These are phyloP conservation scores for Octonoba sinensis DNA, from an alignment of 2,888 invertebrate genomes.

Conservation along the genomic window DNA sequence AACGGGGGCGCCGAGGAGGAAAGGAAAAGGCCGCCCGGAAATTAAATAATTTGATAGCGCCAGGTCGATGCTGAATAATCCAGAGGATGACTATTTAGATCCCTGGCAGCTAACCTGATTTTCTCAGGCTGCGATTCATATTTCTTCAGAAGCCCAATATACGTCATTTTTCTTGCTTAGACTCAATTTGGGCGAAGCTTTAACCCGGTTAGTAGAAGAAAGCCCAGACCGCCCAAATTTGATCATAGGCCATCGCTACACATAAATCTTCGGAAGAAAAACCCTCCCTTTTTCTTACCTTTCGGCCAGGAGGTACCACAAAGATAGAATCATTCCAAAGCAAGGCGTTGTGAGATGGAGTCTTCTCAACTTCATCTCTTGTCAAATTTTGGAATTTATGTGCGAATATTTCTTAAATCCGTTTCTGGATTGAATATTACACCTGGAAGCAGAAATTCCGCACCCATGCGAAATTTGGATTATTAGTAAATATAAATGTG, in stretches of 20 bases:
- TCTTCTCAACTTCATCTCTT: background rate
- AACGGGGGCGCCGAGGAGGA: conserved; percentile 22
- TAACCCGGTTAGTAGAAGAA: conserved; percentile 64
- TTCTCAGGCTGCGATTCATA: conserved; percentile 55
- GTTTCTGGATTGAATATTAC: background rate
- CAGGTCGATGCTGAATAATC: conserved; percentile 65
- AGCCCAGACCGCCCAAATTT: conserved; percentile 62
- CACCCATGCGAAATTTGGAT: no score
- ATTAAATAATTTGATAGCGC: conserved; percentile 67
- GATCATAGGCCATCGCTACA: conserved; percentile 62
- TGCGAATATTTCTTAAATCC: background rate
- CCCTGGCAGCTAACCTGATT: conserved; percentile 64
- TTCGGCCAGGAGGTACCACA: conserved; percentile 44
- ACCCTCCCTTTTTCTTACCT: conserved; percentile 53
- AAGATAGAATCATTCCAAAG: conserved; percentile 20
- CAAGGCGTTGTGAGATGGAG: conserved; percentile 13
- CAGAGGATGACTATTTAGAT: conserved; percentile 63
- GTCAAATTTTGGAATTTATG: background rate
- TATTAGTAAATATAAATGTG: no score
- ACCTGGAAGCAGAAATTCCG: background rate
- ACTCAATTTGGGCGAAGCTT: conserved; percentile 57
- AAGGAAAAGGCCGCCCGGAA: conserved; percentile 63
- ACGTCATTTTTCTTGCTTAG: conserved; percentile 65
- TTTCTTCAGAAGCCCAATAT: conserved; percentile 65
- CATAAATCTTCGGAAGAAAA: conserved; percentile 62